These are phyloP conservation scores for Poecilia wingei DNA, from an alignment of 2,797 vertebrate species.

Conservation along the genomic window DNA sequence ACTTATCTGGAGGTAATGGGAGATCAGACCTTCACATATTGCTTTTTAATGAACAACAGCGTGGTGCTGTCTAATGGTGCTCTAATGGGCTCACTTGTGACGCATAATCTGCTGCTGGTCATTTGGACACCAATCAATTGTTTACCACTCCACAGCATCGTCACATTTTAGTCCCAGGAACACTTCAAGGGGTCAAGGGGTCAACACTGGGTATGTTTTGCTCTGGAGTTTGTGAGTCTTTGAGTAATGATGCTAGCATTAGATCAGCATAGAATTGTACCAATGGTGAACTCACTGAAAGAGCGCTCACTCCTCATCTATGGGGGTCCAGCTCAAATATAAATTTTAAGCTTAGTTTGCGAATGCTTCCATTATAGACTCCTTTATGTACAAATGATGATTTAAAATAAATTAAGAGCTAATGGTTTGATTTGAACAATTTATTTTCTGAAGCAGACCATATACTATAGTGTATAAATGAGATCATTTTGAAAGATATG, in stretches of 20 bases:
- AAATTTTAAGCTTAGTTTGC: not conserved
- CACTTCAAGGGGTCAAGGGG: conserved; percentile 36
- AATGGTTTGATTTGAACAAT: not conserved
- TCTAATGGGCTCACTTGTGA: conserved; percentile 62
- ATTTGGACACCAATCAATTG: conserved; percentile 46
- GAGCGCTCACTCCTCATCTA: not conserved
- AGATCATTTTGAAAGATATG: not conserved
- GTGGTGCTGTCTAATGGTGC: conserved; percentile 25
- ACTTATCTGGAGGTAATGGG: conserved; percentile 73
- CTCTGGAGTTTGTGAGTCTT: conserved; percentile 41
- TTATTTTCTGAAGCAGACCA: not conserved
- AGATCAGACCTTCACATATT: conserved; percentile 67
- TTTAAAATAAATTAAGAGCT: not conserved
- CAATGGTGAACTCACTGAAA: not conserved
- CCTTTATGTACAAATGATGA: not conserved
- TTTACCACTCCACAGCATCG: conserved; percentile 35
- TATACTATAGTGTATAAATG: not conserved
- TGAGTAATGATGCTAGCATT: conserved; percentile 47
- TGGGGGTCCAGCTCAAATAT: not conserved
- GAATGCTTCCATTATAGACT: not conserved
- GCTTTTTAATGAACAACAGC: conserved; percentile 76
- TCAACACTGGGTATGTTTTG: conserved; percentile 33
- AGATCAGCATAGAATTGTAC: conserved; percentile 16
- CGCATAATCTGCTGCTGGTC: conserved; percentile 48
- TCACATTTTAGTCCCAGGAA: conserved; percentile 27